Base-by-base conservation (phyloP, 2,113 vertebrate species). In the Halcyon malimbica region DNA sequence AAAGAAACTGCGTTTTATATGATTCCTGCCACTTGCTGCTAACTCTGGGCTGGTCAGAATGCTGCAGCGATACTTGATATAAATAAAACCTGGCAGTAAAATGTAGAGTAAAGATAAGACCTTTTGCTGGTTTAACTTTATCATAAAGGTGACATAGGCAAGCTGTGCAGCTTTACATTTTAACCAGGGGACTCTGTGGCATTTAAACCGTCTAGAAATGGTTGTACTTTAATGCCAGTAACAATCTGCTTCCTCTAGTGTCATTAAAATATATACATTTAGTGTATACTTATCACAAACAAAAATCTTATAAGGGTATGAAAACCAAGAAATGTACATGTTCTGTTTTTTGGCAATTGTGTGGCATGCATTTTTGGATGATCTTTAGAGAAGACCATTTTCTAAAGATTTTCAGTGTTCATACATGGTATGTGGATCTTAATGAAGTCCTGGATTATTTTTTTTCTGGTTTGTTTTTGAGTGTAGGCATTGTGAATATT, bases 171-270 rank as follows among this genome's bases (percentile, higher is more conserved):
- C 99, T 99, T 99, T 99, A 99, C 99, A 98, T 98, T 99, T 98
- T 99, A 99, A 99, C 99, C 98, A 98, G 98, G 98, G 99, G 99
- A 99, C 99, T 99, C 99, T 99, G 99, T 99, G 99, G 99, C 99
- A 99, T 99, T 99, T 99, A 98, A 99, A 99, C 97, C 98, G 99
- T 99, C 98, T 98, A 99, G 99, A 99, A 98, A 99, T 98, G 98
- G 99, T 99, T 99, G 99, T 98, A 99, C 98, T 99, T 99, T 98
- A 98, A 99, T 99, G 99, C 99, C 99, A 99, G 99, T 99, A 99
- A 98, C 98, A 98, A 98, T 99, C 99, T 99, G 97, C 98, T 98
- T 98, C 98, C 98, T 99, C 97, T 99, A 97, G 98, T 98, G 98
- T 98, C 98, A 98, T 98, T 97, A 98, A 98, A 98, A 98, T 98